phyloP scores from a whole-genome alignment of 2,797 vertebrate genomes.

The Hydrophis major region DNA sequence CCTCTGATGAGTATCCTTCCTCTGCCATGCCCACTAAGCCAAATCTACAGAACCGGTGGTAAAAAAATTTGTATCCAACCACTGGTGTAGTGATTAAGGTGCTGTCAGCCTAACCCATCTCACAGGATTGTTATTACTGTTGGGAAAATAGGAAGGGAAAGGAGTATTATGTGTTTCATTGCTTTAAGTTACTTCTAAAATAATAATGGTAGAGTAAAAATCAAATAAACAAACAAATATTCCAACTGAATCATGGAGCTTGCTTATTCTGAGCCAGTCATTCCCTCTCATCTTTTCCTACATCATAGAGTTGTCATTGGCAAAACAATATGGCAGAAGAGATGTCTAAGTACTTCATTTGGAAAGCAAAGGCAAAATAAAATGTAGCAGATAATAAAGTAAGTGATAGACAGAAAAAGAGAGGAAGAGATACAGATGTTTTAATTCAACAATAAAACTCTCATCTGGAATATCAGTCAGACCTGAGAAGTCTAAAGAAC shows the following conservation, averaged over 20 bases:
- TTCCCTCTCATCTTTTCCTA: neutral
- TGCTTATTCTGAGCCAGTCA: neutral
- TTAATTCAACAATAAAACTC: neutral
- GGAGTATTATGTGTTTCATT: neutral
- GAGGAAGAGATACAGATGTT: neutral
- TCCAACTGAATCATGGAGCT: neutral
- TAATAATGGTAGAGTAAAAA: neutral
- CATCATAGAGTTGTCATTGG: neutral
- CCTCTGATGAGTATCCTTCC: no score
- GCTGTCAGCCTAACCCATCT: neutral
- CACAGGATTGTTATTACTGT: neutral
- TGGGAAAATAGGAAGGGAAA: neutral
- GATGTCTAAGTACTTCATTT: neutral
- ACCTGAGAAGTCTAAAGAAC: neutral
- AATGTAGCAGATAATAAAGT: neutral
- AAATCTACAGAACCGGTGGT: no score
- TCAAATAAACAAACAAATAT: neutral
- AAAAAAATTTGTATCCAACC: no score
- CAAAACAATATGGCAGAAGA: neutral
- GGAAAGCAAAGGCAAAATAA: neutral
- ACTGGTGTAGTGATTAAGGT: neutral
- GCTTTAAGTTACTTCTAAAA: neutral
- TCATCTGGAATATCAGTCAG: neutral
- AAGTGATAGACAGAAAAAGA: neutral
- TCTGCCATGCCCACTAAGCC: no score